Percentiles rank a stretch among this genome's conserved stretches.
Evolutionary conservation across 2,113 vertebrate genomes (phyloP).

Genomic region (Dolichotis patagonum): DNA sequence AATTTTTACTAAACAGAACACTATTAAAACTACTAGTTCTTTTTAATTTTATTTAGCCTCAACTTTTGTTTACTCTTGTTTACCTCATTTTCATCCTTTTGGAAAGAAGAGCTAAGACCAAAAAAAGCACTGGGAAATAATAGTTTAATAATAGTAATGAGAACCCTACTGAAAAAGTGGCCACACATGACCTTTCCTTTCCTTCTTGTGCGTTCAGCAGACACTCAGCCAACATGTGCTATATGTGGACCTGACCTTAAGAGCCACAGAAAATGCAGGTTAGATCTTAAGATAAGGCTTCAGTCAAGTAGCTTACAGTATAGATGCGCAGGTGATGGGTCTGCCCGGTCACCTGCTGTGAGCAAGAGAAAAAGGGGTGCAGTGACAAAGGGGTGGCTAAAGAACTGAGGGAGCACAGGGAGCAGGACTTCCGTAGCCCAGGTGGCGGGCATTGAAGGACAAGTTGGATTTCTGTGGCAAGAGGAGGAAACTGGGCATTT

Average conservation of each 20-base stretch:
- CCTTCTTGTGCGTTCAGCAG: neutral
- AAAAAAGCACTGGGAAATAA: neutral
- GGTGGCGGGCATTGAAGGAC: neutral
- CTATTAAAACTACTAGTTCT: neutral
- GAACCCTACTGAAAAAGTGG: neutral
- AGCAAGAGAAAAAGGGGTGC: neutral
- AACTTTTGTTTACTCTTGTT: conserved; percentile 1
- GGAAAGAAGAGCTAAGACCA: neutral
- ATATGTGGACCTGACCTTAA: neutral
- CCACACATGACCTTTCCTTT: neutral
- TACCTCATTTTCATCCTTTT: neutral
- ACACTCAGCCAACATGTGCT: neutral
- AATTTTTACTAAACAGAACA: neutral
- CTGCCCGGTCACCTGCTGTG: neutral
- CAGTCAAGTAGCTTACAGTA: neutral
- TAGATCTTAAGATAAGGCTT: neutral
- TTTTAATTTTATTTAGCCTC: conserved; percentile 24
- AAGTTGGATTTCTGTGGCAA: neutral
- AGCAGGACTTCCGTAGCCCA: neutral
- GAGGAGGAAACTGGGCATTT: neutral
- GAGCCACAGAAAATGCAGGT: neutral
- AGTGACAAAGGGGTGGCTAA: fast-evolving
- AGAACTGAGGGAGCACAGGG: neutral
- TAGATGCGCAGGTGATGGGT: neutral
- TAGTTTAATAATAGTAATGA: neutral